Evolutionary conservation across 2,113 vertebrate genomes (phyloP).

Genomic region (Microcebus jonahi): DNA sequence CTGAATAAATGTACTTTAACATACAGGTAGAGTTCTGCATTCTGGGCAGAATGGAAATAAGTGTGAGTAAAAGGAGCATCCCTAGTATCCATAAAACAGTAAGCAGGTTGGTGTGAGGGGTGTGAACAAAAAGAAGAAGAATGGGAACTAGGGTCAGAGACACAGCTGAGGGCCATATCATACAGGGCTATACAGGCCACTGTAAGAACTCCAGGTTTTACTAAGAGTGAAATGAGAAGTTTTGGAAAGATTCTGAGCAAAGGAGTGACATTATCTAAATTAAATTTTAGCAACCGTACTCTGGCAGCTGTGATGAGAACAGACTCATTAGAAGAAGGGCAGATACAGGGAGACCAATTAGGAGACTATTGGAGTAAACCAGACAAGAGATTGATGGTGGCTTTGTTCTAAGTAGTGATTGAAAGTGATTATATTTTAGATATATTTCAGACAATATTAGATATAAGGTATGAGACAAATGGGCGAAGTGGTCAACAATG

Average conservation of each 20-base stretch:
- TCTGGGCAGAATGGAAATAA: neutral
- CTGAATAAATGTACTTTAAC: conserved; percentile 11
- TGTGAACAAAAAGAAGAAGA: neutral
- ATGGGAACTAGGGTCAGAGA: neutral
- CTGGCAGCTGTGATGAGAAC: neutral
- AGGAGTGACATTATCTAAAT: neutral
- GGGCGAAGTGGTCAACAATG: neutral
- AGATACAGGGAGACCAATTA: neutral
- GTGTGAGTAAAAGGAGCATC: neutral
- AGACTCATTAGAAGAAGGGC: neutral
- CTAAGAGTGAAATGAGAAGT: neutral
- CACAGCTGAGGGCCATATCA: neutral
- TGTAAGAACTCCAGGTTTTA: neutral
- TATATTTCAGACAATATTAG: neutral
- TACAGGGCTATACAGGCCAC: neutral
- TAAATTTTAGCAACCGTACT: conserved; percentile 15
- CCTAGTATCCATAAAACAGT: neutral
- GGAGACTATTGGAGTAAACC: neutral
- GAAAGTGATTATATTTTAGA: neutral
- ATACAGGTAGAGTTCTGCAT: neutral
- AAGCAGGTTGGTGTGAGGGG: neutral
- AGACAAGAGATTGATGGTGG: neutral
- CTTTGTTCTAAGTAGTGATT: neutral
- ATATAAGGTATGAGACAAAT: neutral
- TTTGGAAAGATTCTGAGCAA: neutral